Evolutionary conservation across 1,140 invertebrate genomes (phyloP).

Genomic region (Halictus rubicundus): DNA sequence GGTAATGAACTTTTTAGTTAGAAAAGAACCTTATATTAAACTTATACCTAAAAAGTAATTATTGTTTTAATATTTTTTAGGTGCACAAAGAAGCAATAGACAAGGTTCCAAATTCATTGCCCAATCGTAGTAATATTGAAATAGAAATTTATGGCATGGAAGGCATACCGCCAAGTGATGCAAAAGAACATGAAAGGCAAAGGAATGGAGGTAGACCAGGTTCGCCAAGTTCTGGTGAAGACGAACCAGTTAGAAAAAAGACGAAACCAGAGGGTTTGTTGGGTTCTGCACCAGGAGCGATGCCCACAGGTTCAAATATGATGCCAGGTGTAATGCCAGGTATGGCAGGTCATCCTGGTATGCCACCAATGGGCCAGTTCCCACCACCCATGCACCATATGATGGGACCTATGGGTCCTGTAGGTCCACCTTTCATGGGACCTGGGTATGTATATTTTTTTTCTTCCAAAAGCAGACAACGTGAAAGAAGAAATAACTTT

Average conservation of each 20-base stretch:
- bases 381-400: conserved; percentile 83
- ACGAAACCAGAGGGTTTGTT: conserved; percentile 84
- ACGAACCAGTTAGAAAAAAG: conserved; percentile 89
- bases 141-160: conserved; percentile 99
- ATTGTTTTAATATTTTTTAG: conserved; percentile 79
- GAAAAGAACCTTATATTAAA: background rate
- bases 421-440: conserved; percentile 87
- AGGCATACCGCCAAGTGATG: conserved; percentile 97
- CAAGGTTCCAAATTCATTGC: conserved; percentile 99
- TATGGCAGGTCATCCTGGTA: conserved; percentile 80
- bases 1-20: conserved; percentile 81
- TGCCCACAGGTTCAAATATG: conserved; percentile 80
- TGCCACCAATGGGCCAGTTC: conserved; percentile 83
- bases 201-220: conserved; percentile 84
- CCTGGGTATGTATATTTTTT: conserved; percentile 81
- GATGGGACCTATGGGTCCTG: conserved; percentile 86
- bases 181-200: conserved; percentile 95
- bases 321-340: conserved; percentile 81
- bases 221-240: conserved; percentile 86
- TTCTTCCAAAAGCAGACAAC: conserved; percentile 45
- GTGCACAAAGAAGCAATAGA: conserved; percentile 99
- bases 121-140: conserved; percentile 98
- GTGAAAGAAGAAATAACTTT: conserved; percentile 43
- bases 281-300: conserved; percentile 79
- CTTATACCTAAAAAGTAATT: conserved; percentile 12